A percentile compares a stretch with the other conserved stretches of the same genome.
These are phyloP conservation scores for Apis laboriosa DNA, from an alignment of 1,140 invertebrate genomes.

Conservation along the genomic window DNA sequence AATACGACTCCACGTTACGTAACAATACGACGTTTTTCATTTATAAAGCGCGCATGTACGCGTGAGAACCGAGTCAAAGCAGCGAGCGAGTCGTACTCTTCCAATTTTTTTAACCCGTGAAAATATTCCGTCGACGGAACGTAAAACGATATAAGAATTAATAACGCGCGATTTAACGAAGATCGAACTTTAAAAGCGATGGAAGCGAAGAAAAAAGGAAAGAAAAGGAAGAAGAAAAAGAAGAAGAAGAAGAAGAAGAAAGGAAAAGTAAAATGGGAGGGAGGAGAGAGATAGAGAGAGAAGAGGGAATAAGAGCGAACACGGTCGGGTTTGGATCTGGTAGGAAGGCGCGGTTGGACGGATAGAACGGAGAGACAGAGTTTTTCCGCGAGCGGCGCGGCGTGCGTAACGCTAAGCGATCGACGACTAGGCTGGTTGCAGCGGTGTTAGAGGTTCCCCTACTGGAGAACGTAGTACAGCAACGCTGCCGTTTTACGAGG, in stretches of 20 bases:
- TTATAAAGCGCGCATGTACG: too few relatives aligned
- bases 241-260: background rate
- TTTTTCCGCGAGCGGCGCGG: constrained; percentile 48
- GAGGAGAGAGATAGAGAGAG: too few relatives aligned
- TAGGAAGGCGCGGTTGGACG: background rate
- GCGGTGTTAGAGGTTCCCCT: constrained; percentile 67
- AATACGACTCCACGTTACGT: too few relatives aligned
- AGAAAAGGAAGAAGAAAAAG: background rate
- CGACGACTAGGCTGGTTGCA: constrained; percentile 53
- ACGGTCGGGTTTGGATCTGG: background rate
- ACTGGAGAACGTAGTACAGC: constrained; percentile 69
- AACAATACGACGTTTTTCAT: too few relatives aligned
- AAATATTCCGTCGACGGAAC: too few relatives aligned
- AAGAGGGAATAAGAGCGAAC: background rate
- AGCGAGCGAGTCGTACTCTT: too few relatives aligned
- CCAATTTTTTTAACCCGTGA: too few relatives aligned
- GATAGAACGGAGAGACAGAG: background rate
- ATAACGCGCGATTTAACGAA: too few relatives aligned
- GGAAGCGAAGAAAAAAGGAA: background rate
- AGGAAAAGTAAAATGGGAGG: background rate
- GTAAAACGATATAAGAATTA: too few relatives aligned
- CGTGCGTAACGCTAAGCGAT: constrained; percentile 42
- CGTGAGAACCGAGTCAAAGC: too few relatives aligned
- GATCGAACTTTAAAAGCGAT: too few relatives aligned
- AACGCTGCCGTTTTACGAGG: constrained; percentile 69